These are phyloP conservation scores for Limnephilus lunatus DNA, from an alignment of 2,888 invertebrate genomes.

Conservation along the genomic window DNA sequence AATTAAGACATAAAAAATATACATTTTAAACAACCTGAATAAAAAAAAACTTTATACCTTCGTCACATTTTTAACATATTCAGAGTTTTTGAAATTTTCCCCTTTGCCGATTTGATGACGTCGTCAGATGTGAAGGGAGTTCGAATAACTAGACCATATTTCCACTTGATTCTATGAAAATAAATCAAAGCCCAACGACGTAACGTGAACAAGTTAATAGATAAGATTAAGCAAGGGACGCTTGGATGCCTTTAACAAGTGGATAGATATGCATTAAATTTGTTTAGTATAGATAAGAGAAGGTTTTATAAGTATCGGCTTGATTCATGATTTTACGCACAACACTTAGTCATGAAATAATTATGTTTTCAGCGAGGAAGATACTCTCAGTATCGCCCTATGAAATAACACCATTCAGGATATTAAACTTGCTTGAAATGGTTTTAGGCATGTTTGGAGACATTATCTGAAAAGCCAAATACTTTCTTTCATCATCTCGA, in stretches of 20 bases:
- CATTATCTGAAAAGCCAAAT: no score
- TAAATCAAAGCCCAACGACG: neutral
- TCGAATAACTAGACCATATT: neutral
- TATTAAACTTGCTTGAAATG: no score
- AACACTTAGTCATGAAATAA: neutral
- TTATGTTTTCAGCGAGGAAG: neutral
- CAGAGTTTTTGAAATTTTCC: no score
- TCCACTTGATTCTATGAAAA: neutral
- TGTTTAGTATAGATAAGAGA: neutral
- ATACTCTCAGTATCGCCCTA: no score
- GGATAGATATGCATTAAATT: neutral
- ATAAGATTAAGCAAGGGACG: neutral
- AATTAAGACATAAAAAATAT: no score
- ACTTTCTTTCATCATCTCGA: no score
- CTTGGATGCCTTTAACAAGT: neutral
- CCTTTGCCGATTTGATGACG: neutral
- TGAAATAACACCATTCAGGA: no score
- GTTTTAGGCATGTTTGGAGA: no score
- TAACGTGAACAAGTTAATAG: neutral
- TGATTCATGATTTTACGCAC: neutral
- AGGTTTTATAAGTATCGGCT: neutral
- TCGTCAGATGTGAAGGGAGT: neutral
- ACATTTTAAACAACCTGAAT: no score
- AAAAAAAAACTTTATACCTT: no score
- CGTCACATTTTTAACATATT: no score